Percentiles rank a stretch among this genome's conserved stretches.
phyloP scores from a whole-genome alignment of 2,888 invertebrate species.

The Platynereis dumerilii region DNA sequence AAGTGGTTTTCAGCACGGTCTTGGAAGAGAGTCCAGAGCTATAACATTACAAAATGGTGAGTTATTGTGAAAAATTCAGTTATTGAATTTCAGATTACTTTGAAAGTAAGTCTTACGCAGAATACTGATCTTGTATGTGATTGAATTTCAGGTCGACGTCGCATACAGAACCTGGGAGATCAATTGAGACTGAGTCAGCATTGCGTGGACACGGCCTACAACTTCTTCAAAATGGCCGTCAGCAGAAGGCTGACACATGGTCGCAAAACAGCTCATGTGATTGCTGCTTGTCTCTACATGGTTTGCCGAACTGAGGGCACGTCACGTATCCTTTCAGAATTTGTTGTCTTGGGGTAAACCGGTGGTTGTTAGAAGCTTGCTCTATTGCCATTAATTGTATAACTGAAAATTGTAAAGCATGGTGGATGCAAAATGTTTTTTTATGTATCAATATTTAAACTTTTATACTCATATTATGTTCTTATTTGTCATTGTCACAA shows the following conservation, averaged over 20 bases:
- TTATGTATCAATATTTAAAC: no score
- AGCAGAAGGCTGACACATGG: slow-evolving; percentile 76
- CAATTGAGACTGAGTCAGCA: slow-evolving; percentile 87
- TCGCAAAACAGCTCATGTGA: slow-evolving; percentile 85
- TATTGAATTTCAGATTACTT: neutral
- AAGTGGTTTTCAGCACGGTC: slow-evolving; percentile 63
- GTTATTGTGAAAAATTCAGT: slow-evolving; percentile 19
- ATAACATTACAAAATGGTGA: slow-evolving; percentile 84
- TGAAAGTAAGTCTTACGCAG: neutral
- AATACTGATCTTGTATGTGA: neutral
- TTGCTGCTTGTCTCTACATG: slow-evolving; percentile 97
- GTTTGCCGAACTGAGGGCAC: slow-evolving; percentile 95
- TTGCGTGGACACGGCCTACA: slow-evolving; percentile 86
- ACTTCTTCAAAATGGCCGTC: slow-evolving; percentile 65
- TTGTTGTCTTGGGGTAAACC: no score
- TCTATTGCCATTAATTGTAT: no score
- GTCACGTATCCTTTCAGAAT: slow-evolving; percentile 74
- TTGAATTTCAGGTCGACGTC: slow-evolving; percentile 68
- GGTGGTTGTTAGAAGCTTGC: no score
- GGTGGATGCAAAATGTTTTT: no score
- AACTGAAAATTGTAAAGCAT: no score
- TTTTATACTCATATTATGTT: no score
- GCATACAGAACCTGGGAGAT: slow-evolving; percentile 84
- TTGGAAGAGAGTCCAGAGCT: slow-evolving; percentile 88
- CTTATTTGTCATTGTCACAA: no score